These are phyloP conservation scores for Drosophila littoralis DNA, from an alignment of 1,140 invertebrate genomes.

Conservation along the genomic window DNA sequence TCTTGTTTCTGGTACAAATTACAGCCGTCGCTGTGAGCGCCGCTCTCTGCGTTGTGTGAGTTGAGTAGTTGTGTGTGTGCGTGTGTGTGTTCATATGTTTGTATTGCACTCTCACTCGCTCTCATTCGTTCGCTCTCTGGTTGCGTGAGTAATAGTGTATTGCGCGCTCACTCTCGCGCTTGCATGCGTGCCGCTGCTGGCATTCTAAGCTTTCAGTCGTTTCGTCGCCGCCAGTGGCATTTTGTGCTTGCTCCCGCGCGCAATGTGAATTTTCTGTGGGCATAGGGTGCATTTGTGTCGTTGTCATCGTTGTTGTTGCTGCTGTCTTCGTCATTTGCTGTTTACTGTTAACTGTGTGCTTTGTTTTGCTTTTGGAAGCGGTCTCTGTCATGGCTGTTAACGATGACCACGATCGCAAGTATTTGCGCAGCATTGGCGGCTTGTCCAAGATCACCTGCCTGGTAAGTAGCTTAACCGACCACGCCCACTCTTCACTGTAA, in stretches of 20 bases:
- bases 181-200: conserved; percentile 14
- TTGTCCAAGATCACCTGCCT: conserved; percentile 62
- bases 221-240: conserved; percentile 42
- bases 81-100: neutral
- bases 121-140: conserved; percentile 8
- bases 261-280: conserved; percentile 29
- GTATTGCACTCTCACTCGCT: neutral
- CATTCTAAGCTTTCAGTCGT: conserved; percentile 46
- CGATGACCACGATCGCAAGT: conserved; percentile 62
- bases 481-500: neutral
- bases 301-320: neutral
- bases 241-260: conserved; percentile 44
- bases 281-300: conserved; percentile 7
- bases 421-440: conserved; percentile 65
- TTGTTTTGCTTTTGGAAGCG: conserved; percentile 9
- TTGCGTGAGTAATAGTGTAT: neutral
- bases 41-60: neutral
- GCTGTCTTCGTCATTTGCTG: conserved; percentile 2
- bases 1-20: conserved; percentile 1
- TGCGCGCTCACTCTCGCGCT: conserved; percentile 10
- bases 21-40: neutral
- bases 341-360: conserved; percentile 21
- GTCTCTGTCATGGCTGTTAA: conserved; percentile 48
- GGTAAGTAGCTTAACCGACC: conserved; percentile 40
- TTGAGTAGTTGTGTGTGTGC: neutral